These are phyloP conservation scores for Nothobranchius kuhntae DNA, from an alignment of 2,113 vertebrate genomes.

Conservation along the genomic window DNA sequence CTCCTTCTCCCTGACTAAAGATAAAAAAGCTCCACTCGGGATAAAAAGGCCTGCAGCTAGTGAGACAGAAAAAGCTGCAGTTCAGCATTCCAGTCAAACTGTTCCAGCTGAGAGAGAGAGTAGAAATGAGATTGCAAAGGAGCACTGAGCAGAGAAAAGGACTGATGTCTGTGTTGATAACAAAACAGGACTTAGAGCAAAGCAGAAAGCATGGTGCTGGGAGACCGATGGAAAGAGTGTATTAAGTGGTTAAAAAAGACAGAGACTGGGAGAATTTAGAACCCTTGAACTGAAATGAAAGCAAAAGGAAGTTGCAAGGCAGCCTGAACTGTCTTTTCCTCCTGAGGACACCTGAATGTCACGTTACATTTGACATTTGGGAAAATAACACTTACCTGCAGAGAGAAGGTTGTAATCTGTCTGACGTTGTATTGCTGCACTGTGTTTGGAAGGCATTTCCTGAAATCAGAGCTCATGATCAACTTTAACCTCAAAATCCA, in stretches of 20 bases:
- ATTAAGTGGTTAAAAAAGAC: constrained; percentile 17
- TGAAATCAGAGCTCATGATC: too few relatives aligned
- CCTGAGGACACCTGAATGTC: neutral
- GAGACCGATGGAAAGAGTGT: constrained; percentile 15
- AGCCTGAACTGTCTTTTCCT: neutral
- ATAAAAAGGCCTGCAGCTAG: constrained; percentile 46
- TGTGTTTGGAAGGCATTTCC: too few relatives aligned
- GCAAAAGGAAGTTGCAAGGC: neutral
- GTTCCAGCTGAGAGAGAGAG: constrained; percentile 44
- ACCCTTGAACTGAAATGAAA: constrained; percentile 12
- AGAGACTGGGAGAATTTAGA: neutral
- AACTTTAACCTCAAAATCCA: too few relatives aligned
- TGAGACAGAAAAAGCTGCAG: constrained; percentile 35
- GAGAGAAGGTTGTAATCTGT: neutral
- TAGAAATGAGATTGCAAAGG: constrained; percentile 52
- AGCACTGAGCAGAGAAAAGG: constrained; percentile 26
- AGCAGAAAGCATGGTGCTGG: constrained; percentile 4
- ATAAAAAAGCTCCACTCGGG: constrained; percentile 64
- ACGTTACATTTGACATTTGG: neutral
- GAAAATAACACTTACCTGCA: neutral
- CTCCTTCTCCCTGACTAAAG: constrained; percentile 43
- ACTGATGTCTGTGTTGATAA: constrained; percentile 45
- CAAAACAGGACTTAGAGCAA: constrained; percentile 19
- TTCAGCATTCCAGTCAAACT: constrained; percentile 64
- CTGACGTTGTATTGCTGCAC: neutral